Evolutionary conservation across 2,888 invertebrate species (phyloP).

Genomic region (Lycocerus yunnanus): DNA sequence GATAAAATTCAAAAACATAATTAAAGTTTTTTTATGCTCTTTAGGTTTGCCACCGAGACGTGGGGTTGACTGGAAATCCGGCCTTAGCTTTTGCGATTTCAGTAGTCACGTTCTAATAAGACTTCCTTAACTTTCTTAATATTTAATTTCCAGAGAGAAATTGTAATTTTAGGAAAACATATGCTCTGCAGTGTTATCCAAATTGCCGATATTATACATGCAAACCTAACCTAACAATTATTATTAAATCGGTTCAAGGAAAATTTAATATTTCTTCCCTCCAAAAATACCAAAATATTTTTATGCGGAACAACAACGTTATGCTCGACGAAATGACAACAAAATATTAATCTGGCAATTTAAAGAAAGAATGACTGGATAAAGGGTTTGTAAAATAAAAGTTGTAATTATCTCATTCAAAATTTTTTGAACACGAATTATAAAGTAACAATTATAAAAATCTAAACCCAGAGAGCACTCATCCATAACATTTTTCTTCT

Average conservation of each 20-base stretch:
- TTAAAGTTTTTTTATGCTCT: neutral
- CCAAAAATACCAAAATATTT: neutral
- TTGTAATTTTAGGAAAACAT: neutral
- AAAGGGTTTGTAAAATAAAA: neutral
- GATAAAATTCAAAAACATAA: neutral
- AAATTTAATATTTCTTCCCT: neutral
- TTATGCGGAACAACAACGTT: neutral
- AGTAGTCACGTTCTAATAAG: neutral
- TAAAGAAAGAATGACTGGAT: neutral
- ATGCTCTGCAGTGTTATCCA: neutral
- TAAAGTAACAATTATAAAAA: neutral
- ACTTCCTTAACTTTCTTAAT: neutral
- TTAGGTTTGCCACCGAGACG: neutral
- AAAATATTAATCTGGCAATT: neutral
- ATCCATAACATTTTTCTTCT: too few relatives aligned
- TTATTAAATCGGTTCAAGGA: neutral
- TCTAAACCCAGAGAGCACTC: neutral
- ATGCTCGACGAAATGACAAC: neutral
- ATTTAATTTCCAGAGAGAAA: neutral
- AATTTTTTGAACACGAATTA: neutral
- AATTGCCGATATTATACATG: neutral
- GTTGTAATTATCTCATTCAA: neutral
- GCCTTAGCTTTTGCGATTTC: neutral
- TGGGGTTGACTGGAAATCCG: neutral
- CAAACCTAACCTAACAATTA: neutral